Evolutionary conservation across 2,888 invertebrate genomes (phyloP).

Genomic region (Oscheius sp.): DNA sequence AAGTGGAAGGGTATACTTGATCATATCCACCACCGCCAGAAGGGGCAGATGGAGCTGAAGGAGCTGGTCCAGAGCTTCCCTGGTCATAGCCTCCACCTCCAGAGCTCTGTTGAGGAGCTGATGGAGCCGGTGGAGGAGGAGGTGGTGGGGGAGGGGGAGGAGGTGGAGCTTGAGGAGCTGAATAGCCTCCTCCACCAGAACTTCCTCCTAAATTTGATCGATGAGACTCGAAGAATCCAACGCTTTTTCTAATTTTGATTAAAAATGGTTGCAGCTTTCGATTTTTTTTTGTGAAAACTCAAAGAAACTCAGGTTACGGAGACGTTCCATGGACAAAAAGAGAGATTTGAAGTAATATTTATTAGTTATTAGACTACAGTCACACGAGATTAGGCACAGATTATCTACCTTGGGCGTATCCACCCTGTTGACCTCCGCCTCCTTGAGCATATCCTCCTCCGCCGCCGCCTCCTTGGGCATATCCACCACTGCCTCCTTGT

Average conservation of each 20-base stretch:
- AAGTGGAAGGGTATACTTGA: not conserved
- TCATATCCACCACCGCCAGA: not conserved
- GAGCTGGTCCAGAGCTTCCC: not conserved
- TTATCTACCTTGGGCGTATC: slow-evolving; percentile 20
- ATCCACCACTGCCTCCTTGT: slow-evolving; percentile 20
- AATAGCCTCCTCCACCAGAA: not conserved
- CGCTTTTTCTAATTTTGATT: too few relatives aligned
- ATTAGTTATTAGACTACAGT: not conserved
- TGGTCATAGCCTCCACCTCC: not conserved
- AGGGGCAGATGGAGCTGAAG: slow-evolving; percentile 2
- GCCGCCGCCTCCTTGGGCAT: slow-evolving; percentile 9
- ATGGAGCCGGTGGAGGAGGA: slow-evolving; percentile 2
- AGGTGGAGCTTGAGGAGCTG: slow-evolving; percentile 7
- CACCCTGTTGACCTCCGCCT: not conserved
- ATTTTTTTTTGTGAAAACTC: too few relatives aligned
- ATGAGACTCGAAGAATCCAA: too few relatives aligned
- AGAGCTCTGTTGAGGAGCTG: not conserved
- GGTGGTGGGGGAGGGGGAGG: slow-evolving; percentile 27
- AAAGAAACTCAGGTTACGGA: too few relatives aligned
- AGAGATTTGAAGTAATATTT: not conserved
- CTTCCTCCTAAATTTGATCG: slow-evolving; percentile 15
- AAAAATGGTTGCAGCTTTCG: too few relatives aligned
- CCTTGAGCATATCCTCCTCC: slow-evolving; percentile 20
- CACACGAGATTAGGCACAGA: not conserved
- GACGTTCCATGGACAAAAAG: too few relatives aligned